Evolutionary conservation across 1,140 invertebrate genomes (phyloP).

Genomic region (Oreohelix idahoensis): DNA sequence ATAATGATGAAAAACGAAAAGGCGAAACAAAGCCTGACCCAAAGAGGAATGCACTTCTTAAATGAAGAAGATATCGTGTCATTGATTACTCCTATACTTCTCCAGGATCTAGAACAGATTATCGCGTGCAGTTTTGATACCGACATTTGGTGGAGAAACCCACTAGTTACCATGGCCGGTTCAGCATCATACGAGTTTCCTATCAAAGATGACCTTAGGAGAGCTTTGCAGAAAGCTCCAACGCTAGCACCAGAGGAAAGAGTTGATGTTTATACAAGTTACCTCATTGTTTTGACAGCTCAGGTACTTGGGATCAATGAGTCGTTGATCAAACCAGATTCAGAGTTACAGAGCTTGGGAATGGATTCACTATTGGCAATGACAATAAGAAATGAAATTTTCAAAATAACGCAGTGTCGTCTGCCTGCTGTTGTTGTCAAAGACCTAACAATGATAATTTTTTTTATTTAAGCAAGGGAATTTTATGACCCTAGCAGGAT

Average conservation of each 20-base stretch:
- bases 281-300: background rate
- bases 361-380: slow-evolving; percentile 12
- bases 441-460: too few relatives aligned
- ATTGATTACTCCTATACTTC: slow-evolving; percentile 37
- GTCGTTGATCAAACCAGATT: background rate
- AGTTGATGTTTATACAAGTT: background rate
- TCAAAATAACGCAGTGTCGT: background rate
- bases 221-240: background rate
- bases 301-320: background rate
- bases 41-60: slow-evolving; percentile 40
- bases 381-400: background rate
- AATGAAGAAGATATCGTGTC: slow-evolving; percentile 36
- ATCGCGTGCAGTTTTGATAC: slow-evolving; percentile 45
- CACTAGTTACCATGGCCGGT: background rate
- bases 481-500: too few relatives aligned
- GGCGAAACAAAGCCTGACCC: slow-evolving; percentile 18
- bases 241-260: background rate
- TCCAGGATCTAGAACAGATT: slow-evolving; percentile 39
- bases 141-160: slow-evolving; percentile 5
- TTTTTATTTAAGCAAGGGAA: too few relatives aligned
- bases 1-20: slow-evolving; percentile 42
- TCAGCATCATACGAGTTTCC: background rate
- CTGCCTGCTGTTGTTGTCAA: background rate
- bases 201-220: background rate
- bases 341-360: background rate